phyloP scores from a whole-genome alignment of 1,140 invertebrate genomes.

The Meloidogyne exigua region DNA sequence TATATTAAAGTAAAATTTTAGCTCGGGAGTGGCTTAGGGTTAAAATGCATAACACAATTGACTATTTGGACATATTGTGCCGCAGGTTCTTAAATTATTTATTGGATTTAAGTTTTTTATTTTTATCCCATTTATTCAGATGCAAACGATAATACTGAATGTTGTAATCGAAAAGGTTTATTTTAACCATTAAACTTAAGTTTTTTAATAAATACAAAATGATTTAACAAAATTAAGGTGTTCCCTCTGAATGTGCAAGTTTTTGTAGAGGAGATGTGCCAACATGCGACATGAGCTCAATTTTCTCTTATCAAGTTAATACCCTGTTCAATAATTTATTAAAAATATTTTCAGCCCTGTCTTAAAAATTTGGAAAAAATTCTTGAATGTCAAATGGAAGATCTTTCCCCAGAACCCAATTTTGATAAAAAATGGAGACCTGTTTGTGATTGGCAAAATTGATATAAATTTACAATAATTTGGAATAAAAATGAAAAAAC shows the following conservation, averaged over 20 bases:
- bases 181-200: no score
- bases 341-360: conserved; percentile 26
- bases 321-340: not conserved
- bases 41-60: conserved; percentile 59
- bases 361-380: conserved; percentile 51
- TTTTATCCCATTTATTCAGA: conserved; percentile 30
- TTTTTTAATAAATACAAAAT: no score
- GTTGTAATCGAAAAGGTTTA: conserved; percentile 50
- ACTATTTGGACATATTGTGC: conserved; percentile 63
- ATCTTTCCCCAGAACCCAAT: conserved; percentile 40
- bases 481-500: no score
- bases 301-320: conserved; percentile 51
- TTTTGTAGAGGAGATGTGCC: conserved; percentile 61
- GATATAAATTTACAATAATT: no score
- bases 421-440: conserved; percentile 55
- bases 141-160: conserved; percentile 55
- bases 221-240: conserved; percentile 41
- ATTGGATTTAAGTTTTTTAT: not conserved
- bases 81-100: conserved; percentile 1
- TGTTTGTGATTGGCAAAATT: conserved; percentile 57
- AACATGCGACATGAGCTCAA: conserved; percentile 58
- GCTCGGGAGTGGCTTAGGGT: conserved; percentile 51
- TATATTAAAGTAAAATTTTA: conserved; percentile 21
- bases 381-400: conserved; percentile 51
- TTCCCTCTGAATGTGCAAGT: conserved; percentile 52